Percentiles rank a stretch among this genome's conserved stretches.
Evolutionary conservation across 2,797 vertebrate species (phyloP).

Genomic region (Microhierax caerulescens): DNA sequence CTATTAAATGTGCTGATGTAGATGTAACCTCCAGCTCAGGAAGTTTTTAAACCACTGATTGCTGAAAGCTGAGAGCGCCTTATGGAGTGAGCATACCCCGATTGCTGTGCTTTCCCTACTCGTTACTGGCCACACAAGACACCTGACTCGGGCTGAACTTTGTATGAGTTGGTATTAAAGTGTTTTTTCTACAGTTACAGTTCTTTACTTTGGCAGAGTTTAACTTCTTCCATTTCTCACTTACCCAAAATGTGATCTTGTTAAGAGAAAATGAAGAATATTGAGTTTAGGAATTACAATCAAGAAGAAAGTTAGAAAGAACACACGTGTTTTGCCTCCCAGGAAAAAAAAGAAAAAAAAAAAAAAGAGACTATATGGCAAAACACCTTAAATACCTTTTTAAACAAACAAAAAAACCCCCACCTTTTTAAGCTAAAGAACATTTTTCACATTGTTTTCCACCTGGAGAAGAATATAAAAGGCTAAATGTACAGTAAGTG

Average conservation of each 20-base stretch:
- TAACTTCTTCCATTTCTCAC: neutral
- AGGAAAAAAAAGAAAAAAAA: neutral
- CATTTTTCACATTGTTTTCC: neutral
- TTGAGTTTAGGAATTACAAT: neutral
- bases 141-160: neutral
- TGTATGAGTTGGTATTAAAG: neutral
- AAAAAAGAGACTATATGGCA: neutral
- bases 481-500: neutral
- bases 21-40: neutral
- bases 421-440: neutral
- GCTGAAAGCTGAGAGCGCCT: neutral
- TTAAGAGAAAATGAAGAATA: neutral
- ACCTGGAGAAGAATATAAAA: neutral
- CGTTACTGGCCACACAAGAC: neutral
- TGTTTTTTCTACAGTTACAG: neutral
- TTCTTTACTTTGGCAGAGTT: neutral
- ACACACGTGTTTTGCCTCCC: neutral
- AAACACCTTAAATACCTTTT: neutral
- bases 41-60: conserved; percentile 16
- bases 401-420: neutral
- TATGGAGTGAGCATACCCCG: neutral
- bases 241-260: neutral
- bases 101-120: neutral
- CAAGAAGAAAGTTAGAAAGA: neutral
- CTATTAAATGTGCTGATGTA: neutral